Conservation (phyloP, 2,113 vertebrate genomes). For the Periophthalmus modestus region DNA sequence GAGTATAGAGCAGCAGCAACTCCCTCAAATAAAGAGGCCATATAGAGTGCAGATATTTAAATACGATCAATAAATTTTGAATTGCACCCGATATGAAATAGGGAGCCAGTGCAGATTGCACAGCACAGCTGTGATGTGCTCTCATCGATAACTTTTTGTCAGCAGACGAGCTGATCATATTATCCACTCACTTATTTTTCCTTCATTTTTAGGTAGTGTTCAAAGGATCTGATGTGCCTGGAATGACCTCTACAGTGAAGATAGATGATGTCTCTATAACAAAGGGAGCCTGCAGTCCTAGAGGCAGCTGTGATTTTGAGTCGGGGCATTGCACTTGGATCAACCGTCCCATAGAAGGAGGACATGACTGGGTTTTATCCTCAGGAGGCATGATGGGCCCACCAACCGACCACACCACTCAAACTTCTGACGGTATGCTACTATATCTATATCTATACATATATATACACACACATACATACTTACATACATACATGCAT, state of each 20-base stretch:
- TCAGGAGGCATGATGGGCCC: conserved; percentile 59
- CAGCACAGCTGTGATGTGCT: no score
- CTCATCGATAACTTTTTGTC: no score
- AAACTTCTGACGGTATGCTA: conserved; percentile 62
- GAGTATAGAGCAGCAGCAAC: no score
- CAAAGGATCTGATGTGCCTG: conserved; percentile 38
- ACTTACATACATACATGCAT: neutral
- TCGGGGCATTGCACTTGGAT: conserved; percentile 72
- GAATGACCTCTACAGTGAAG: conserved; percentile 37
- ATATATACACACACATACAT: neutral
- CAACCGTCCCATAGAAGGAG: conserved; percentile 44
- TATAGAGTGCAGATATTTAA: no score
- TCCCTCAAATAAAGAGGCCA: no score
- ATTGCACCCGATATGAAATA: no score
- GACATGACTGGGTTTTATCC: conserved; percentile 69
- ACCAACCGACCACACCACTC: conserved; percentile 66
- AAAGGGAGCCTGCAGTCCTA: conserved; percentile 56
- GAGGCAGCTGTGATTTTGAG: conserved; percentile 78
- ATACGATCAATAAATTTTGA: no score
- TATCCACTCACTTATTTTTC: neutral
- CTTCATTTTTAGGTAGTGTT: conserved; percentile 67
- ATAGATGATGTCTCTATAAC: conserved; percentile 73
- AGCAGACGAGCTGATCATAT: no score
- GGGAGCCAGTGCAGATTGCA: no score
- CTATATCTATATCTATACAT: neutral